Conservation (phyloP, 2,888 invertebrate genomes). For the Amiota mariae region DNA sequence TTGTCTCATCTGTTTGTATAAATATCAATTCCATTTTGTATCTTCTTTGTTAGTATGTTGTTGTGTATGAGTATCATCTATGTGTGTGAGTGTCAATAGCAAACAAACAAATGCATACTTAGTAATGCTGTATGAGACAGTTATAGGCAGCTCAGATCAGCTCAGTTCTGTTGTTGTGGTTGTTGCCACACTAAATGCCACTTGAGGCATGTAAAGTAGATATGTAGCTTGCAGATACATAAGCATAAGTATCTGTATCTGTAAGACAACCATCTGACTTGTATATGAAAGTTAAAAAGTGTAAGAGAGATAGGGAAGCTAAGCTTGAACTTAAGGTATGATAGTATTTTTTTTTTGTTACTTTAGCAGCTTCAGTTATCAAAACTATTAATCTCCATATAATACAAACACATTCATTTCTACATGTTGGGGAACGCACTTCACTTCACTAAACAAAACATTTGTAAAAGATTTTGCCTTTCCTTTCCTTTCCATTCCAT, state of each 20-base stretch:
- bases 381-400: slow-evolving; percentile 24
- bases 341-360: too few species aligned
- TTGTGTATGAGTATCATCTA: too few species aligned
- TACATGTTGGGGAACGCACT: too few species aligned
- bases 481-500: too few species aligned
- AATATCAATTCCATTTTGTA: slow-evolving; percentile 7
- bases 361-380: not conserved
- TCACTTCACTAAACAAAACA: too few species aligned
- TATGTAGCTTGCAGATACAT: slow-evolving; percentile 24
- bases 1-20: slow-evolving; percentile 31
- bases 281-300: too few species aligned
- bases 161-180: too few species aligned
- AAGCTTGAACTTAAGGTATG: too few species aligned
- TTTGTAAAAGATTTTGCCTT: too few species aligned
- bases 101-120: slow-evolving; percentile 1
- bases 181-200: slow-evolving; percentile 34
- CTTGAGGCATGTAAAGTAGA: slow-evolving; percentile 53
- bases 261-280: too few species aligned
- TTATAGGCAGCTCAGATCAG: not conserved
- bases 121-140: too few species aligned
- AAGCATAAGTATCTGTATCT: not conserved
- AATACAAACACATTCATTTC: not conserved
- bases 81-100: slow-evolving; percentile 24
- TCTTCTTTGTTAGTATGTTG: not conserved
- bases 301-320: too few species aligned